phyloP scores from a whole-genome alignment of 2,888 invertebrate genomes.

The Hesperia comma region DNA sequence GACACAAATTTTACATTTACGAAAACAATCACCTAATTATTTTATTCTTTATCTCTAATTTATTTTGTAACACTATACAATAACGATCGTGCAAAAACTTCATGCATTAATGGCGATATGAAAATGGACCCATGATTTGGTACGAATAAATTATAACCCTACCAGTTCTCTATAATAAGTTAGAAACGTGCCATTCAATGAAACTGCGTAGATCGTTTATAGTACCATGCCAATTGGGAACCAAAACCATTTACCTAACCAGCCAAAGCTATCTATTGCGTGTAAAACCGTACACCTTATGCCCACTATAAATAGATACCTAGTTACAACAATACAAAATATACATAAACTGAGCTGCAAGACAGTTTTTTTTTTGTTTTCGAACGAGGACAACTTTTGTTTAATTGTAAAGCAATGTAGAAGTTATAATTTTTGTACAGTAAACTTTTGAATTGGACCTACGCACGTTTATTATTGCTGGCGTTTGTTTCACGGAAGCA shows the following conservation, averaged over 20 bases:
- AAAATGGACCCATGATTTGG: conserved; percentile 49
- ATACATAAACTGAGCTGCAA: conserved; percentile 49
- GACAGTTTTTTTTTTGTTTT: conserved; percentile 44
- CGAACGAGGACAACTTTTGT: conserved; percentile 51
- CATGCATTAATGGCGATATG: conserved; percentile 52
- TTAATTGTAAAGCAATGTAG: not conserved
- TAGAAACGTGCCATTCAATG: conserved; percentile 53
- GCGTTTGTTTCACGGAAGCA: not conserved
- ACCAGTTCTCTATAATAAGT: conserved; percentile 46
- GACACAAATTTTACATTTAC: not conserved
- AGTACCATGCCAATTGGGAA: conserved; percentile 67
- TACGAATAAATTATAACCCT: conserved; percentile 47
- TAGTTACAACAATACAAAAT: conserved; percentile 47
- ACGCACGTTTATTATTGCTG: not conserved
- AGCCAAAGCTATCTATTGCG: conserved; percentile 64
- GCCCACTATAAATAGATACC: conserved; percentile 49
- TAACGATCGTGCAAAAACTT: conserved; percentile 49
- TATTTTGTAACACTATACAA: conserved; percentile 31
- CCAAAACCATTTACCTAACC: conserved; percentile 63
- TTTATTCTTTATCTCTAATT: conserved; percentile 7
- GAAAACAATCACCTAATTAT: not conserved
- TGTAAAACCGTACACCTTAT: conserved; percentile 51
- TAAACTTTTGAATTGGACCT: not conserved
- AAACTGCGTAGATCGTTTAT: conserved; percentile 44
- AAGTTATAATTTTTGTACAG: not conserved